Evolutionary conservation across 2,113 vertebrate genomes (phyloP).

Genomic region (Pelmatolapia mariae): DNA sequence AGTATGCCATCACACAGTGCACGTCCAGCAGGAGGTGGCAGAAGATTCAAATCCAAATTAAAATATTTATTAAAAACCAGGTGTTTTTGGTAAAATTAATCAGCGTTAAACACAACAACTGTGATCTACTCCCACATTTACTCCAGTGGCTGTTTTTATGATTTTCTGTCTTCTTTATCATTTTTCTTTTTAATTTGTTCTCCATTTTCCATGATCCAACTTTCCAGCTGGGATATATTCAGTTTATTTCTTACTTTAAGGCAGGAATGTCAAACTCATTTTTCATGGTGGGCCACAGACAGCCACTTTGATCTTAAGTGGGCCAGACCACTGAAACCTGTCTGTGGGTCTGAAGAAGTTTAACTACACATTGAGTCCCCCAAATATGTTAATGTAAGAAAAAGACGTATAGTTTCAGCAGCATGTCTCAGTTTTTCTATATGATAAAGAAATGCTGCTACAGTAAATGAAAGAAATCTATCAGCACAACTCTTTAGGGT

Average conservation of each 20-base stretch:
- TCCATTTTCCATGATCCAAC: not conserved
- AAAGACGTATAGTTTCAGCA: not conserved
- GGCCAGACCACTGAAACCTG: not conserved
- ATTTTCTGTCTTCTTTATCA: not conserved
- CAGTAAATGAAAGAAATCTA: not conserved
- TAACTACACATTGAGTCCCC: not conserved
- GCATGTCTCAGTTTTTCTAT: not conserved
- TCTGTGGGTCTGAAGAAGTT: not conserved
- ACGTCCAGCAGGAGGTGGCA: not conserved
- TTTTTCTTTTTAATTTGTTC: not conserved
- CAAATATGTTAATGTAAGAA: not conserved
- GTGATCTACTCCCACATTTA: not conserved
- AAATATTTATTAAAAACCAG: not conserved
- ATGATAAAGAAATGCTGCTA: not conserved
- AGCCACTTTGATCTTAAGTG: not conserved
- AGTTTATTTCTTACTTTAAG: not conserved
- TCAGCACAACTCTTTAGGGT: not conserved
- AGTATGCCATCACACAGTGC: not conserved
- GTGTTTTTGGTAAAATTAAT: not conserved
- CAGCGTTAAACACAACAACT: not conserved
- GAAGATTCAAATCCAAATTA: not conserved
- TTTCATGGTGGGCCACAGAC: not conserved
- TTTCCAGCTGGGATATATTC: not conserved
- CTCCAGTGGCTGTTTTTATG: not conserved
- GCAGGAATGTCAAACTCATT: not conserved